phyloP scores from a whole-genome alignment of 2,888 invertebrate species.

The Coenonympha arcania region DNA sequence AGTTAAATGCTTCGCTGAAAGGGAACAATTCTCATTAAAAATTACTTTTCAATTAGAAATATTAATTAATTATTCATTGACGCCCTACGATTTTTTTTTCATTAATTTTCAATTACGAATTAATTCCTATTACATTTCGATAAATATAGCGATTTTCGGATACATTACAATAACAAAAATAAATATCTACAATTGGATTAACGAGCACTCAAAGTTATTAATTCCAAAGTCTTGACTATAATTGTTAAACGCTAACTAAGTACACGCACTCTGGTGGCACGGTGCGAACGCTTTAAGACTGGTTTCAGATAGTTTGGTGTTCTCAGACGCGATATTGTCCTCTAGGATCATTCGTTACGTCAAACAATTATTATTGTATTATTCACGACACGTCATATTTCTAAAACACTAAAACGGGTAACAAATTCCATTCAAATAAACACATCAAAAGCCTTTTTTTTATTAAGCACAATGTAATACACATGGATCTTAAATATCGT shows the following conservation, averaged over 20 bases:
- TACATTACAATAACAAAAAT: slow-evolving; percentile 73
- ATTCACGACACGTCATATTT: slow-evolving; percentile 29
- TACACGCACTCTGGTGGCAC: slow-evolving; percentile 50
- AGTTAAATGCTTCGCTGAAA: slow-evolving; percentile 59
- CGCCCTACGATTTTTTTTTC: slow-evolving; percentile 28
- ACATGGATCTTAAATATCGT: slow-evolving; percentile 30
- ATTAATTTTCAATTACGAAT: slow-evolving; percentile 40
- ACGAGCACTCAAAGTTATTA: slow-evolving; percentile 65
- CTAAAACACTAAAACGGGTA: slow-evolving; percentile 49
- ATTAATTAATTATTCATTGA: slow-evolving; percentile 10
- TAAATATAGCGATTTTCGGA: slow-evolving; percentile 66
- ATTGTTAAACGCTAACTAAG: slow-evolving; percentile 66
- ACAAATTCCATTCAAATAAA: slow-evolving; percentile 47
- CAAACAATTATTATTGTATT: slow-evolving; percentile 38
- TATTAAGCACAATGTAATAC: slow-evolving; percentile 38
- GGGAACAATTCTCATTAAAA: slow-evolving; percentile 22
- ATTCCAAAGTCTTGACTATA: slow-evolving; percentile 62
- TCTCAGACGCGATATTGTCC: slow-evolving; percentile 33
- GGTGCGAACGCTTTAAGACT: slow-evolving; percentile 17
- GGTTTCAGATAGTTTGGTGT: slow-evolving; percentile 19
- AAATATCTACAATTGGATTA: slow-evolving; percentile 73
- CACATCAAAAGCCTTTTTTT: slow-evolving; percentile 52
- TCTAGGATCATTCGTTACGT: slow-evolving; percentile 37
- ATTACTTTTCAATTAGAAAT: slow-evolving; percentile 16
- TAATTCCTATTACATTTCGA: slow-evolving; percentile 47